phyloP scores from a whole-genome alignment of 2,113 vertebrate species.

The Crotalus helleri region DNA sequence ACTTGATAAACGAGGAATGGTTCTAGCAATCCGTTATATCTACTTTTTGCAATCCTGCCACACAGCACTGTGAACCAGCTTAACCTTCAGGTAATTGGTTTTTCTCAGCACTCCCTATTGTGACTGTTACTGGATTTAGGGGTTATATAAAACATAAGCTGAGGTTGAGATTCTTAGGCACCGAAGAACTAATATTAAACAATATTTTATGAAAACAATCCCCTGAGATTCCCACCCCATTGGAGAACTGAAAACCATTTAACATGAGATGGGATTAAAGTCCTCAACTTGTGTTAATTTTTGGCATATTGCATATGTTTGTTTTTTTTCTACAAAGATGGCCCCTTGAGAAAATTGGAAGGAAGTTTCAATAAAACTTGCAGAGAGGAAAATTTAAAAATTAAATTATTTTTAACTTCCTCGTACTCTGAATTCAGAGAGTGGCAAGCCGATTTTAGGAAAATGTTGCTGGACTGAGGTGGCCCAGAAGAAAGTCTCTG shows the following conservation, averaged over 20 bases:
- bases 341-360: neutral
- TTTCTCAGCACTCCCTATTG: neutral
- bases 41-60: neutral
- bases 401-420: neutral
- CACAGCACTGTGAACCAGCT: neutral
- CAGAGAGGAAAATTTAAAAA: constrained; percentile 33
- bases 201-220: neutral
- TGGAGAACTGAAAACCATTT: neutral
- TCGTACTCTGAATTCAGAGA: constrained; percentile 26
- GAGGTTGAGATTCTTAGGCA: neutral
- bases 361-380: neutral
- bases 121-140: neutral
- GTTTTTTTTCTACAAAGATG: neutral
- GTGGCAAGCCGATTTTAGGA: constrained; percentile 1
- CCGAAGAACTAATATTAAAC: neutral
- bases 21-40: neutral
- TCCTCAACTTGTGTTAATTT: neutral
- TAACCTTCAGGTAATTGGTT: neutral
- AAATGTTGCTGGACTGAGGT: constrained; percentile 22
- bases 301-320: neutral
- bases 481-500: constrained; percentile 25
- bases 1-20: neutral
- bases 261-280: neutral
- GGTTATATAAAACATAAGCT: neutral
- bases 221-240: neutral